These are phyloP conservation scores for Dexiosoma caninum DNA, from an alignment of 2,888 invertebrate species.

Conservation along the genomic window DNA sequence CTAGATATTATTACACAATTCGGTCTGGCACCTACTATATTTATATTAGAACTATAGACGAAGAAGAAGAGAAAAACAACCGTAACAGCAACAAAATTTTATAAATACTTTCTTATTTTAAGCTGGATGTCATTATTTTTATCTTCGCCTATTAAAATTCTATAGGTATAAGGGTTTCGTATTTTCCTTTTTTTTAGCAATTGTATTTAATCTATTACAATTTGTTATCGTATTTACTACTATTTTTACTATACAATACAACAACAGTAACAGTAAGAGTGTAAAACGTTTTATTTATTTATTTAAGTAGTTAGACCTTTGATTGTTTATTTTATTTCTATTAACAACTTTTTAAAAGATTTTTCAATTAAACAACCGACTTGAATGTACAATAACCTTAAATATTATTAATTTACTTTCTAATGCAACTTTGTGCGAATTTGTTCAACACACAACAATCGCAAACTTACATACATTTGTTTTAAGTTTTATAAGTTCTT, in stretches of 20 bases:
- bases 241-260: too few species aligned
- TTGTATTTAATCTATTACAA: neutral
- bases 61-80: too few species aligned
- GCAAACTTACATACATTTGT: too few species aligned
- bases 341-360: too few species aligned
- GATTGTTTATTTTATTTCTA: neutral
- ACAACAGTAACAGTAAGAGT: neutral
- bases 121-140: neutral
- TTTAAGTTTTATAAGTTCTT: neutral
- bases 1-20: slow-evolving; percentile 15
- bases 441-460: too few species aligned
- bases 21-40: slow-evolving; percentile 52
- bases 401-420: slow-evolving; percentile 36
- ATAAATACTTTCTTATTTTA: neutral
- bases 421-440: slow-evolving; percentile 6
- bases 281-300: slow-evolving; percentile 5
- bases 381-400: slow-evolving; percentile 55
- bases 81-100: too few species aligned
- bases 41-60: neutral
- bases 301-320: slow-evolving; percentile 30
- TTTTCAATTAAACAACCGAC: neutral
- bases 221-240: too few species aligned
- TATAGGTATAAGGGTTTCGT: slow-evolving; percentile 24
- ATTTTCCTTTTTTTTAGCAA: too few species aligned
- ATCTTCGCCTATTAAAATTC: neutral